Percentiles rank a stretch among this genome's conserved stretches.
phyloP scores from a whole-genome alignment of 2,888 invertebrate species.

The Apodemia hepburni region DNA sequence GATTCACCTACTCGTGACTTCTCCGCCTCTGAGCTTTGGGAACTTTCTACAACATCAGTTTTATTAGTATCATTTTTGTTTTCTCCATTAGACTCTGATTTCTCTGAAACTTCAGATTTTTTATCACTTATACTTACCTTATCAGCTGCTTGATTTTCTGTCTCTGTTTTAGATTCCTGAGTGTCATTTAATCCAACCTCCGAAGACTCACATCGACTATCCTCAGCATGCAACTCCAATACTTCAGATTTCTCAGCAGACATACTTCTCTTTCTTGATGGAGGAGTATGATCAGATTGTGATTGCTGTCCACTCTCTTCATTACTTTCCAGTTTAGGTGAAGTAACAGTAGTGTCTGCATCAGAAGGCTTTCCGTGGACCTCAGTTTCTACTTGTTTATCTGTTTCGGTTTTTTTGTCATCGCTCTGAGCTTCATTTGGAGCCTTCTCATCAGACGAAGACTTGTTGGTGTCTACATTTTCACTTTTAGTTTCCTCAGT shows the following conservation, averaged over 20 bases:
- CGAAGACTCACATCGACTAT: constrained; percentile 53
- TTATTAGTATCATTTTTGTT: constrained; percentile 52
- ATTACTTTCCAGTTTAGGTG: constrained; percentile 42
- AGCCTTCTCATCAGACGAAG: neutral
- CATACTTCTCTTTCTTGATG: constrained; percentile 6
- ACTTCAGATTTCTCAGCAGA: constrained; percentile 57
- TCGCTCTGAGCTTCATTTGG: constrained; percentile 33
- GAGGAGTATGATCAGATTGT: neutral
- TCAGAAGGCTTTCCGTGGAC: constrained; percentile 36
- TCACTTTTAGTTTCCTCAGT: constrained; percentile 45
- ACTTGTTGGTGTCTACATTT: constrained; percentile 26
- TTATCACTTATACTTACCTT: constrained; percentile 71
- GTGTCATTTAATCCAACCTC: constrained; percentile 47
- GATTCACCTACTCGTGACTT: constrained; percentile 24
- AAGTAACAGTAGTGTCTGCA: constrained; percentile 51
- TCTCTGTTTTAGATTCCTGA: constrained; percentile 33
- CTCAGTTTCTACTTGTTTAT: constrained; percentile 28
- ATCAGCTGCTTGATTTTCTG: constrained; percentile 7
- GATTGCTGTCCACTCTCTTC: constrained; percentile 15
- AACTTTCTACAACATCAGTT: constrained; percentile 66
- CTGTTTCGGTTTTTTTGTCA: constrained; percentile 24
- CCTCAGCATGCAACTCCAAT: constrained; percentile 60
- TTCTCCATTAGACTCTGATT: constrained; percentile 45
- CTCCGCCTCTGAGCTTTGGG: constrained; percentile 39
- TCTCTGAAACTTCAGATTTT: constrained; percentile 46